Conservation (phyloP, 1,140 invertebrate species). For the Chlorops oryzae region DNA sequence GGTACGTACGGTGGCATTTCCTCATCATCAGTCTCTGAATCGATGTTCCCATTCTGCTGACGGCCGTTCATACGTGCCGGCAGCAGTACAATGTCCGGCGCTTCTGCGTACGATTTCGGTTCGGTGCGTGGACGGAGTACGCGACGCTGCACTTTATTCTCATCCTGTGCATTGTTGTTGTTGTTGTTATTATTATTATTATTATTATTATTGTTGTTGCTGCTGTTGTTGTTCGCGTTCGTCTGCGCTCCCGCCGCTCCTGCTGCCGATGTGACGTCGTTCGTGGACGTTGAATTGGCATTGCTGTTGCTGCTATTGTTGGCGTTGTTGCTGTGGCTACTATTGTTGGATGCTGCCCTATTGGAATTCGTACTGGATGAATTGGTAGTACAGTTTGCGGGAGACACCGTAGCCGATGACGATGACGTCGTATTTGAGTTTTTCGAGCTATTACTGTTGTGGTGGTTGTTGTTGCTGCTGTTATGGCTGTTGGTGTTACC, state of each 20-base stretch:
- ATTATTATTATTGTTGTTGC: constrained; percentile 10
- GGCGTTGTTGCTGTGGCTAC: background rate
- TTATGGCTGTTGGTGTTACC: constrained; percentile 11
- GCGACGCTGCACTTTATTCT: constrained; percentile 51
- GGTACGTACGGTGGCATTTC: constrained; percentile 46
- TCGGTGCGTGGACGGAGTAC: constrained; percentile 72
- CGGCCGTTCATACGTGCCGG: constrained; percentile 52
- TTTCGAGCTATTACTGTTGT: constrained; percentile 9
- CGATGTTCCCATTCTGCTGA: constrained; percentile 45
- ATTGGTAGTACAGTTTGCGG: no score
- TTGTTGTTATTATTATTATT: constrained; percentile 12
- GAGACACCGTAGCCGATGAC: background rate
- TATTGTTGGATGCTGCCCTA: constrained; percentile 7
- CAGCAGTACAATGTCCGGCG: constrained; percentile 55
- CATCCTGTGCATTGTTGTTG: constrained; percentile 24
- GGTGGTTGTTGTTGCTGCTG: constrained; percentile 3
- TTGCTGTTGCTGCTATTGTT: constrained; percentile 5
- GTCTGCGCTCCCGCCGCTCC: background rate
- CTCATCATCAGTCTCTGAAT: constrained; percentile 46
- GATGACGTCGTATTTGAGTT: no score
- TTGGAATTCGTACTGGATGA: no score
- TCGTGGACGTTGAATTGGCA: background rate
- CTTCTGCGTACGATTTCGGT: constrained; percentile 67
- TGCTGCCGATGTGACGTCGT: no score
- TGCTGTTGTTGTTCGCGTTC: no score